Percentiles rank a stretch among this genome's conserved stretches.
Evolutionary conservation across 2,113 vertebrate species (phyloP).

Genomic region (Cettia cetti): DNA sequence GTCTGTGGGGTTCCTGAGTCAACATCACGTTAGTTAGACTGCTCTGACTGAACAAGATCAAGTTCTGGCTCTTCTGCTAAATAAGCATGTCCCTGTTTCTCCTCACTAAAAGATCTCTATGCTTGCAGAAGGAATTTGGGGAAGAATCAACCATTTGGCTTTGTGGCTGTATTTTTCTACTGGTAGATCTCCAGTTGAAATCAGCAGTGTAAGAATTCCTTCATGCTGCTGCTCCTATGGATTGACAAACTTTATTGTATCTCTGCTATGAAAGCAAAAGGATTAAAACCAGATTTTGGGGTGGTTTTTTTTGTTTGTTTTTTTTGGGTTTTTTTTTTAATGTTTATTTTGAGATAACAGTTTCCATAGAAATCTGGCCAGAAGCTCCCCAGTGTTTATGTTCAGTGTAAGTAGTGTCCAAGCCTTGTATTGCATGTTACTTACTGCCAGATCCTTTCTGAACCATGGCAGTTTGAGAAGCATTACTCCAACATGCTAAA

Average conservation of each 20-base stretch:
- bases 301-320: too few relatives aligned
- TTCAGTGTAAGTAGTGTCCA: neutral
- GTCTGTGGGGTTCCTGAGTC: fast-evolving
- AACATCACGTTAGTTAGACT: neutral
- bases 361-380: neutral
- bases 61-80: neutral
- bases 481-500: neutral
- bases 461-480: neutral
- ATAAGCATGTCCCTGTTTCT: neutral
- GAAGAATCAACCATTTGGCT: neutral
- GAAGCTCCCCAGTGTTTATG: neutral
- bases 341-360: neutral
- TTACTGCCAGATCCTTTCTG: neutral
- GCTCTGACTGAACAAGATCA: neutral
- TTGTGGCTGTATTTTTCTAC: neutral
- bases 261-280: neutral
- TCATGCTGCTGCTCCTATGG: neutral
- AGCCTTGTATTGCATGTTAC: neutral
- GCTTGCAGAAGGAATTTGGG: neutral
- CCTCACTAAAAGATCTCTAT: neutral
- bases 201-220: neutral
- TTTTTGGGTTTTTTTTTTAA: too few relatives aligned
- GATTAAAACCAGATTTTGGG: neutral
- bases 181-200: neutral
- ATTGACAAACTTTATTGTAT: neutral